Evolutionary conservation across 1,140 invertebrate species (phyloP).

Genomic region (Lucilia cuprina): DNA sequence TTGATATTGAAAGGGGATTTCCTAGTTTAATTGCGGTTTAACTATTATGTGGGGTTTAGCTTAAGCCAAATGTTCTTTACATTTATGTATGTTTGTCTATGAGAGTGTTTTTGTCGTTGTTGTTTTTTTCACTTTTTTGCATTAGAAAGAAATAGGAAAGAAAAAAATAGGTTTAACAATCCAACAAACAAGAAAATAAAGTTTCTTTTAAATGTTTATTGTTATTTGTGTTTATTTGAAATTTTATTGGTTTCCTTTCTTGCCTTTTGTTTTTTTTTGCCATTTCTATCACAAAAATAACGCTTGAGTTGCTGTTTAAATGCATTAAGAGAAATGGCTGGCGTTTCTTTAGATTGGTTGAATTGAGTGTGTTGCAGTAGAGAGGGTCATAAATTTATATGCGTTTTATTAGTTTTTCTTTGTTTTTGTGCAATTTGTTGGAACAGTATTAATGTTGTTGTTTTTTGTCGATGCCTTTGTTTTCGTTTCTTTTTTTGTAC

Average conservation of each 20-base stretch:
- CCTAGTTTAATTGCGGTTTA: constrained; percentile 32
- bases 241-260: neutral
- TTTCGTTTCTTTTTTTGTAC: neutral
- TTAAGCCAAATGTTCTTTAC: neutral
- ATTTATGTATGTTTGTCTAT: no score
- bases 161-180: neutral
- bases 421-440: neutral
- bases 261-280: neutral
- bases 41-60: constrained; percentile 18
- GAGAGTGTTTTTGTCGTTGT: no score
- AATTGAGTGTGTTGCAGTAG: neutral
- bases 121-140: no score
- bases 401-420: neutral
- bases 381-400: neutral
- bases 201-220: neutral
- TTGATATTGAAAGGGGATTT: constrained; percentile 29
- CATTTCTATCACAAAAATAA: neutral
- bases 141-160: neutral
- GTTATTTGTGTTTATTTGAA: neutral
- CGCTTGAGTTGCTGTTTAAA: neutral
- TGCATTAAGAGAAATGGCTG: neutral
- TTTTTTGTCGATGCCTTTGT: no score
- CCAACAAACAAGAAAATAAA: neutral
- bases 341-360: neutral
- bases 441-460: neutral